Base-by-base conservation (phyloP, 2,888 invertebrate genomes). In the Thalpophila matura region DNA sequence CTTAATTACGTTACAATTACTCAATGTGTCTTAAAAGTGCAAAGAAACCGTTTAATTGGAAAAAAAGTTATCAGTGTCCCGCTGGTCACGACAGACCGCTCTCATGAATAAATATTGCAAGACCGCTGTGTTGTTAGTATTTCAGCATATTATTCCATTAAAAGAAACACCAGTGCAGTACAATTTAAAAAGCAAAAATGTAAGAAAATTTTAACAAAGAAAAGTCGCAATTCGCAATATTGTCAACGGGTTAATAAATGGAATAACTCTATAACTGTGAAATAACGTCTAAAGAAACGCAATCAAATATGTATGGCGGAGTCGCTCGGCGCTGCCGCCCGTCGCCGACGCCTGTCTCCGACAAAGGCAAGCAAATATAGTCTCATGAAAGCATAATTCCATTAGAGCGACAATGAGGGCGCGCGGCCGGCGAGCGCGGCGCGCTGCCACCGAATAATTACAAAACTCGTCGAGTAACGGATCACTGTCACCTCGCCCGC, bases 311-410 rank as follows among this genome's bases (percentile, higher is more conserved):
- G 68, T 38, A 75, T 58, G 55, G 18, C 22, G 26, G 50, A 42
- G 58, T 10, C 22, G 40, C 26, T 26, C 53, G 42, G 27, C 43
- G 12, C 50, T 16, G 27, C 24, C n/a, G 38, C 24, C n/a, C 43
- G 6, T 14, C n/a, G 27, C 37, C 42, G 37, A 4, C 50, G 40
- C 18, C 63, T 43, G 72, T 54, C 54, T 29, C 27, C 50, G 42
- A 58, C 59, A 60, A 54, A 60, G 24, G 35, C 71, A 40, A 56
- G 29, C 57, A 66, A 66, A 62, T 65, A 70, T 74, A 75, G 59
- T 62, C 59, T 71, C 71, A 62, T 67, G 67, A 71, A 75, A 74
- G 57, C 66, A 71, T 74, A 70, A 75, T 71, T 54, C 66, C 54
- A 49, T 63, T 64, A 68, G 37, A 56, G 43, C 31, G 57, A 57